phyloP scores from a whole-genome alignment of 92 coral and sea anemone species.

The Phenganax marumi region DNA sequence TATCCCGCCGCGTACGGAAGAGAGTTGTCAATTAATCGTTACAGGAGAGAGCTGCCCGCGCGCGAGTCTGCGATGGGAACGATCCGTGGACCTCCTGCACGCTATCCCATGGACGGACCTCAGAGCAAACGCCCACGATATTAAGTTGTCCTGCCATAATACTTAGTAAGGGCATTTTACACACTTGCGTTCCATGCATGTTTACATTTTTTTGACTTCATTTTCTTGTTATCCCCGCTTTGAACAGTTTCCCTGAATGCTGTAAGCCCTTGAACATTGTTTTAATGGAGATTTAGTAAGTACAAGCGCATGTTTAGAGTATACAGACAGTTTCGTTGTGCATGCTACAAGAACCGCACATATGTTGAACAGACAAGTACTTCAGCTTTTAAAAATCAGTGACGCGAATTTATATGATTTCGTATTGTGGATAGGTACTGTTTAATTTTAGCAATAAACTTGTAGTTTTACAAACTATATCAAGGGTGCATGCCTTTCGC shows the following conservation, averaged over 20 bases:
- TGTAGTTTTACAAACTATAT: too few relatives aligned
- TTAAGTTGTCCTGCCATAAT: not conserved
- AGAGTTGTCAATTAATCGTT: constrained; percentile 17
- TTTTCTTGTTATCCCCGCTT: not conserved
- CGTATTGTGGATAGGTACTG: not conserved
- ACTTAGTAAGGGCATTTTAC: not conserved
- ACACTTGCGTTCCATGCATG: not conserved
- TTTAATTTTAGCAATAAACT: too few relatives aligned
- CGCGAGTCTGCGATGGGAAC: constrained; percentile 37
- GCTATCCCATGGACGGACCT: constrained; percentile 41
- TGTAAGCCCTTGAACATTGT: not conserved
- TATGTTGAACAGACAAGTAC: not conserved
- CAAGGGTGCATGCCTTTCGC: too few relatives aligned
- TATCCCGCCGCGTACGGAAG: constrained; percentile 22
- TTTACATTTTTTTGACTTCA: not conserved
- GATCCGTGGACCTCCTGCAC: constrained; percentile 28
- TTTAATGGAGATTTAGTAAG: not conserved
- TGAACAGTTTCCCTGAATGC: not conserved
- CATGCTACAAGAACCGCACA: not conserved
- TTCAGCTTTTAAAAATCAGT: not conserved
- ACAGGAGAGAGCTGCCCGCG: constrained; percentile 15
- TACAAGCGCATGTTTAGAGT: not conserved
- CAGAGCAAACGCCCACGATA: constrained; percentile 39
- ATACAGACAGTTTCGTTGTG: not conserved
- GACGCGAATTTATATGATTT: not conserved